Conservation (phyloP, 2,888 invertebrate species). For the Coecobrya sp. region DNA sequence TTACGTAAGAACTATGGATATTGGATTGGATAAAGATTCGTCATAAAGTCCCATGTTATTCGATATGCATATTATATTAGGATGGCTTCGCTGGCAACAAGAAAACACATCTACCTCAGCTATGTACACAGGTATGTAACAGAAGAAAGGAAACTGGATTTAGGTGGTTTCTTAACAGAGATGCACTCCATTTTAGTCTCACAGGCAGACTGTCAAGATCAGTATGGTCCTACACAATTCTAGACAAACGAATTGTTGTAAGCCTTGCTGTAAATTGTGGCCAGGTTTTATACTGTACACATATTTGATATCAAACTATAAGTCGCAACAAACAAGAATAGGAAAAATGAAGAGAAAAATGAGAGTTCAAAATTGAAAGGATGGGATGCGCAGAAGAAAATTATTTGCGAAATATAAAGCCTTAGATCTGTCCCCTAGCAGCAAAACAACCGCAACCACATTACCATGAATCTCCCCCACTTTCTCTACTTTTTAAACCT, state of each 20-base stretch:
- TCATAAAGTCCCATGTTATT: not conserved
- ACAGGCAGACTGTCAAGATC: constrained; percentile 2
- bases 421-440: not conserved
- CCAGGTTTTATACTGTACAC: not conserved
- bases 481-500: not conserved
- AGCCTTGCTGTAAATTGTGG: not conserved
- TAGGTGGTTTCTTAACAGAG: not conserved
- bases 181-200: not conserved
- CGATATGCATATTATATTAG: not conserved
- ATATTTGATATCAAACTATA: not conserved
- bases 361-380: not conserved
- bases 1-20: not conserved
- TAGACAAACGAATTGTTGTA: too few relatives aligned
- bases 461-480: not conserved
- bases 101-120: not conserved
- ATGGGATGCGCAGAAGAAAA: not conserved
- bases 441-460: not conserved
- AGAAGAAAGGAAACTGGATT: not conserved
- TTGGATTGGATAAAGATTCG: too few relatives aligned
- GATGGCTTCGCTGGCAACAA: too few relatives aligned
- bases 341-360: constrained; percentile 19
- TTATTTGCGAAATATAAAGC: not conserved
- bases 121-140: not conserved
- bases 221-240: not conserved
- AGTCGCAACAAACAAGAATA: constrained; percentile 2